Conservation (phyloP, 2,113 vertebrate species). For the Panthera leo region DNA sequence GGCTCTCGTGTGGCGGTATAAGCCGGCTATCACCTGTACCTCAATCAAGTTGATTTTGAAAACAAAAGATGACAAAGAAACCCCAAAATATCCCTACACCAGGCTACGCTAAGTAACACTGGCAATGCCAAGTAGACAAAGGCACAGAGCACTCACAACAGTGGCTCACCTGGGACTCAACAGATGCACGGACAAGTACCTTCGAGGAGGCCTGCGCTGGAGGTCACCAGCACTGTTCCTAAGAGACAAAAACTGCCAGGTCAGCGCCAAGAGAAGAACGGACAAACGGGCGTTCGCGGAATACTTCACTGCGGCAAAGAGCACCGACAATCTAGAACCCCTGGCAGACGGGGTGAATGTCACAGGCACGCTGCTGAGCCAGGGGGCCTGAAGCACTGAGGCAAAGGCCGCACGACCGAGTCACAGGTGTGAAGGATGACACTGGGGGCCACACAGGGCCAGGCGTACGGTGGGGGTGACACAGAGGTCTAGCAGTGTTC, state of each 20-base stretch:
- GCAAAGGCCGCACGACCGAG: neutral
- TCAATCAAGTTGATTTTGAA: neutral
- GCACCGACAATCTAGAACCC: neutral
- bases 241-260: neutral
- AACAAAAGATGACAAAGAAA: neutral
- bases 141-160: no score
- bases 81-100: no score
- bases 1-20: rapidly evolving
- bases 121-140: neutral
- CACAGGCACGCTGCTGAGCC: neutral
- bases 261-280: neutral
- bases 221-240: neutral
- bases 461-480: neutral
- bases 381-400: neutral
- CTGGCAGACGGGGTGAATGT: no score
- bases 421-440: rapidly evolving
- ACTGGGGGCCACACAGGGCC: neutral
- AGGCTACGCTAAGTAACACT: no score
- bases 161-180: no score
- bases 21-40: neutral
- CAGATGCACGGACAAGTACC: rapidly evolving
- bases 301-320: neutral
- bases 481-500: neutral
- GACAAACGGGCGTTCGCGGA: neutral
- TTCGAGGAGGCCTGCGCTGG: neutral